A percentile compares a stretch with the other conserved stretches of the same genome.
These are phyloP conservation scores for Spizella passerina DNA, from an alignment of 2,797 vertebrate genomes.

Conservation along the genomic window DNA sequence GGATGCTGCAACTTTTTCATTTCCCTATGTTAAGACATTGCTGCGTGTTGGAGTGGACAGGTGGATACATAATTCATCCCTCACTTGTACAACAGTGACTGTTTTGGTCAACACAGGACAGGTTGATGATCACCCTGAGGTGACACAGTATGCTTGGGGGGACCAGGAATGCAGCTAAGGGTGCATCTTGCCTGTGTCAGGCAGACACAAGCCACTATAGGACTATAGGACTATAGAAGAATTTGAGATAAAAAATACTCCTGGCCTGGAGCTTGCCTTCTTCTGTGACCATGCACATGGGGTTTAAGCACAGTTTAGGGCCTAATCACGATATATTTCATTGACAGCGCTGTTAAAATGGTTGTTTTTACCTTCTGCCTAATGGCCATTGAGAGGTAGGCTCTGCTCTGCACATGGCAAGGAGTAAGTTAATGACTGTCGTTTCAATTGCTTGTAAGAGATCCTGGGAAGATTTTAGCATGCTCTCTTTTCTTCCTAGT, in stretches of 20 bases:
- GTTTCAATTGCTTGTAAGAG: neutral
- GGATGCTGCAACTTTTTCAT: neutral
- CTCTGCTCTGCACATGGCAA: neutral
- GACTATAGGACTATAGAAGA: neutral
- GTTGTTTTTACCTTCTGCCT: neutral
- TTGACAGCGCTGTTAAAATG: neutral
- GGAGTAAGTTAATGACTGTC: neutral
- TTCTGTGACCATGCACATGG: neutral
- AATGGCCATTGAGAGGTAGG: neutral
- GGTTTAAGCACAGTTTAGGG: neutral
- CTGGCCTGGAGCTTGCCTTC: neutral
- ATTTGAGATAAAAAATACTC: neutral
- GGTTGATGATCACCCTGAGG: neutral
- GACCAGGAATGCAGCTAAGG: neutral
- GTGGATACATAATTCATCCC: neutral
- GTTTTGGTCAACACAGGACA: neutral
- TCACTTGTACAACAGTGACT: accelerated
- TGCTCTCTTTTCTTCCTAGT: neutral
- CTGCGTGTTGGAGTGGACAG: neutral
- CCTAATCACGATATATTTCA: neutral
- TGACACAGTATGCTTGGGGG: neutral
- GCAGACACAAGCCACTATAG: neutral
- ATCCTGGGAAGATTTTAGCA: neutral
- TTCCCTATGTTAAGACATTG: neutral
- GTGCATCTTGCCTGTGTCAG: neutral